Evolutionary conservation across 1,140 invertebrate species (phyloP).

Genomic region (Lepidotrigona ventralis): DNA sequence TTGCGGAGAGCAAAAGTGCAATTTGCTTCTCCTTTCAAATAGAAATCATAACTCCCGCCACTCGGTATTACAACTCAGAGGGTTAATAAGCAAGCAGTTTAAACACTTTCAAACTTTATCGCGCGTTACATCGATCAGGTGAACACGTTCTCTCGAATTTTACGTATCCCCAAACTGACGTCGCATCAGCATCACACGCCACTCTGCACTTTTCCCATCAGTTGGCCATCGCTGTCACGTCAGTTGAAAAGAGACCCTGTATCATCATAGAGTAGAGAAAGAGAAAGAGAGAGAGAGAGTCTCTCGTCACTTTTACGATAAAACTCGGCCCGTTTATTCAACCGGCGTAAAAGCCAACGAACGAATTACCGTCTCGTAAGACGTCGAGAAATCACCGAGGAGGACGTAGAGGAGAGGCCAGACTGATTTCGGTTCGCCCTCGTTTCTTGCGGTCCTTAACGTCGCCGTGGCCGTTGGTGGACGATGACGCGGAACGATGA

Average conservation of each 20-base stretch:
- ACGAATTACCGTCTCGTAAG: not conserved
- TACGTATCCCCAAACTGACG: not conserved
- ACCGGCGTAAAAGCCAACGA: not conserved
- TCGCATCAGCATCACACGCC: too few relatives aligned
- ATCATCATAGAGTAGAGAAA: too few relatives aligned
- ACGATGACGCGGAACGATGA: slow-evolving; percentile 26
- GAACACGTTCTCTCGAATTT: not conserved
- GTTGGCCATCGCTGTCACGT: not conserved
- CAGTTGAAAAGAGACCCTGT: too few relatives aligned
- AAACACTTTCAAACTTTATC: too few relatives aligned
- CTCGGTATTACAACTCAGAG: too few relatives aligned
- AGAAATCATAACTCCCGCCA: too few relatives aligned
- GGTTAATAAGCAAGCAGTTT: too few relatives aligned
- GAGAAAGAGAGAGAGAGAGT: not conserved
- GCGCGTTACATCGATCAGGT: too few relatives aligned
- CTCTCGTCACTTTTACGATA: slow-evolving; percentile 34
- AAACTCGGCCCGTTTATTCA: slow-evolving; percentile 8
- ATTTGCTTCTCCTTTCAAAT: too few relatives aligned
- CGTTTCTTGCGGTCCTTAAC: slow-evolving; percentile 17
- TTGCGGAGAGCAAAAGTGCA: too few relatives aligned
- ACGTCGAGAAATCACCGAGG: too few relatives aligned
- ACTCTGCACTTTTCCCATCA: not conserved
- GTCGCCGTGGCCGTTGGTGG: slow-evolving; percentile 2
- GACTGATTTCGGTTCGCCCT: not conserved
- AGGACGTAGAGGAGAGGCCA: too few relatives aligned